A percentile compares a stretch with the other conserved stretches of the same genome.
These are phyloP conservation scores for Leptoteleia sp. DNA, from an alignment of 1,140 invertebrate species.

Conservation along the genomic window DNA sequence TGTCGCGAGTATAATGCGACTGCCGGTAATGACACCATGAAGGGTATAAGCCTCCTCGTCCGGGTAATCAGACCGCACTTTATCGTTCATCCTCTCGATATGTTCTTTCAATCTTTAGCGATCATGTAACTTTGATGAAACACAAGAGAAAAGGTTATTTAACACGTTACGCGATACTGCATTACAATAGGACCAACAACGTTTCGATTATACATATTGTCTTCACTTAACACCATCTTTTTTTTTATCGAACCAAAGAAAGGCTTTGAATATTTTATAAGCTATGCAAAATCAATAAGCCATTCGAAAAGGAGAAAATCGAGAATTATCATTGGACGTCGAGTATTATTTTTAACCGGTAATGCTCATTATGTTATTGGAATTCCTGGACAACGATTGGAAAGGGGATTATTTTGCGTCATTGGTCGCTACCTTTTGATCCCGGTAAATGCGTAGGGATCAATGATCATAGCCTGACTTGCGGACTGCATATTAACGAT, in stretches of 20 bases:
- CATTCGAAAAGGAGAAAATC: too few species aligned
- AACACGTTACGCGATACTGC: constrained; percentile 41
- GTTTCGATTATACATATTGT: constrained; percentile 23
- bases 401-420: constrained; percentile 53
- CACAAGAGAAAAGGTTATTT: constrained; percentile 46
- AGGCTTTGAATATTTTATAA: not conserved
- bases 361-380: constrained; percentile 35
- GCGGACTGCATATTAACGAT: constrained; percentile 76
- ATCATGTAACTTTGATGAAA: constrained; percentile 65
- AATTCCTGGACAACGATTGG: constrained; percentile 35
- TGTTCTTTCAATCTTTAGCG: constrained; percentile 63
- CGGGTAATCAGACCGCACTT: constrained; percentile 75
- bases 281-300: not conserved
- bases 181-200: constrained; percentile 20
- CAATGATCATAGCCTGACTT: constrained; percentile 62
- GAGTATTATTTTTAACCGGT: constrained; percentile 38
- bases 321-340: too few species aligned
- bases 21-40: constrained; percentile 69
- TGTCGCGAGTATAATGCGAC: constrained; percentile 72
- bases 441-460: constrained; percentile 46
- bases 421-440: constrained; percentile 66
- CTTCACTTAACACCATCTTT: too few species aligned
- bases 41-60: constrained; percentile 73
- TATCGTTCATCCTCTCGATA: constrained; percentile 70
- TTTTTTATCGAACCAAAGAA: too few species aligned